Percentiles rank a stretch among this genome's conserved stretches.
Conservation (phyloP, 2,797 vertebrate genomes). For the Rhynchonycteris naso region DNA sequence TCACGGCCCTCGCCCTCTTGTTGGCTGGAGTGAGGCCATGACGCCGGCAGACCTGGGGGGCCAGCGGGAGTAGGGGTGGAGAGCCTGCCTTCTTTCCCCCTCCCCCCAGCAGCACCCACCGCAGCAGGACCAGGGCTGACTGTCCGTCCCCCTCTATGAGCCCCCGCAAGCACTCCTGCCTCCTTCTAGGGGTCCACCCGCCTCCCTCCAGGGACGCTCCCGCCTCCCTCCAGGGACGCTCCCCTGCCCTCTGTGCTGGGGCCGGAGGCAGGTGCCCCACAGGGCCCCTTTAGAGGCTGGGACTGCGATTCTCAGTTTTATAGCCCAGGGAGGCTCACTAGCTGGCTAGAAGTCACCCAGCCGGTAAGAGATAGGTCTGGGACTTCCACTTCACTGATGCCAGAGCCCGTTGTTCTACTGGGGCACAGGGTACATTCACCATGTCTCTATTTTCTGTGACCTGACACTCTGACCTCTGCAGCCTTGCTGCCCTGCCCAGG, state of each 20-base stretch:
- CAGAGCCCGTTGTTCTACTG: rapidly evolving
- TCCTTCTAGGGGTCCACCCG: too few species aligned
- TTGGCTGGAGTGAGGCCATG: background rate
- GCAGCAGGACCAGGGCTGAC: rapidly evolving
- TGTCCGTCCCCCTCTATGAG: rapidly evolving
- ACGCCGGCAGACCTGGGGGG: background rate
- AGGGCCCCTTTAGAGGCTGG: rapidly evolving
- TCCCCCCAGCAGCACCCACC: background rate
- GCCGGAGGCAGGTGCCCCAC: rapidly evolving
- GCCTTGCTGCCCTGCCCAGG: background rate
- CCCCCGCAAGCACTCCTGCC: rapidly evolving
- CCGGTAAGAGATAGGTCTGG: rapidly evolving
- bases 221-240: rapidly evolving
- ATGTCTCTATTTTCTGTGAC: rapidly evolving
- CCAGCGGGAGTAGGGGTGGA: rapidly evolving
- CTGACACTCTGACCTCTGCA: too few species aligned
- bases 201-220: rapidly evolving
- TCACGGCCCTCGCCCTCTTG: rapidly evolving
- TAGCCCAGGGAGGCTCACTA: rapidly evolving
- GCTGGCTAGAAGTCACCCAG: background rate
- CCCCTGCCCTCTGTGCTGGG: rapidly evolving
- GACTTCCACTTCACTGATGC: rapidly evolving
- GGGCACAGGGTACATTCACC: rapidly evolving
- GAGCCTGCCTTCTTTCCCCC: rapidly evolving
- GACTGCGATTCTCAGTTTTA: rapidly evolving